These are phyloP conservation scores for Puffinus mauretanicus DNA, from an alignment of 2,113 vertebrate genomes.

Conservation along the genomic window DNA sequence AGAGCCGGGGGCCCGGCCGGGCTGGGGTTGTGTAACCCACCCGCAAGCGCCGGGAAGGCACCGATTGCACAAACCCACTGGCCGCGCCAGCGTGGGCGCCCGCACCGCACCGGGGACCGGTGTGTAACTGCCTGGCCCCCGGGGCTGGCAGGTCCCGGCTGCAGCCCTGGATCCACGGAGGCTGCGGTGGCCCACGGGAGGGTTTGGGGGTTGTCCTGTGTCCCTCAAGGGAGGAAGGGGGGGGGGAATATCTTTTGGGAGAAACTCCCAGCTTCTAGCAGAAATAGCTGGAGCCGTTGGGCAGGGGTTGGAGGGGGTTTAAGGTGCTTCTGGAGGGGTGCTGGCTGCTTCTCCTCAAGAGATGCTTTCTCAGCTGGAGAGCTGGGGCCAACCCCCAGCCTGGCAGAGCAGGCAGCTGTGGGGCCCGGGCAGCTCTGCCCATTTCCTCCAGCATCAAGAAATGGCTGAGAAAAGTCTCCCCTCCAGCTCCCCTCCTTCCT, in stretches of 20 bases:
- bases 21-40: background rate
- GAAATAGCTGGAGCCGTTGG: background rate
- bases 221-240: fast-evolving
- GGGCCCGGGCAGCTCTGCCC: background rate
- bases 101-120: too few species aligned
- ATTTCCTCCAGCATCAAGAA: background rate
- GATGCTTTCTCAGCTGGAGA: background rate
- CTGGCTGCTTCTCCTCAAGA: too few species aligned
- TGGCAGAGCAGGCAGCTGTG: background rate
- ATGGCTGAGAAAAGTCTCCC: background rate
- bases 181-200: background rate
- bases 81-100: background rate
- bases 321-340: background rate
- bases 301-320: fast-evolving
- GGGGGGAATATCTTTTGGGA: fast-evolving
- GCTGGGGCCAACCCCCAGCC: background rate
- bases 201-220: background rate
- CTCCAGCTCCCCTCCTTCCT: fast-evolving
- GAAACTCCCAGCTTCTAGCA: too few species aligned
- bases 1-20: too few species aligned
- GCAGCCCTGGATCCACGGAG: background rate
- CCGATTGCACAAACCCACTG: background rate
- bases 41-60: background rate
- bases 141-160: background rate
- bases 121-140: background rate